phyloP scores from a whole-genome alignment of 2,113 vertebrate genomes.

The Gopherus flavomarginatus region DNA sequence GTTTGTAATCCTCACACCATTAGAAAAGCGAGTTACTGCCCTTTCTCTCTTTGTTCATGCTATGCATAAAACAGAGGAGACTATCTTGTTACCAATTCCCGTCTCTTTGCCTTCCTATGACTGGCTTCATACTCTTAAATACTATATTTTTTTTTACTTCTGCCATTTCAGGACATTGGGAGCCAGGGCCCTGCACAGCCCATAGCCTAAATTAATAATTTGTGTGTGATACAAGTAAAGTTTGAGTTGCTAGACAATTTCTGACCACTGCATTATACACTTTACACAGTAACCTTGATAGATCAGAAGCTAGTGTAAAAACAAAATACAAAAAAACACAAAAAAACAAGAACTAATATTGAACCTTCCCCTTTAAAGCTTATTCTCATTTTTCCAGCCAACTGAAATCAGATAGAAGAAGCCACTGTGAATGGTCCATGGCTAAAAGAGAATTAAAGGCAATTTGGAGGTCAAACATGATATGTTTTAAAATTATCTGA shows the following conservation, averaged over 20 bases:
- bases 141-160: background rate
- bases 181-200: background rate
- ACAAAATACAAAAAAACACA: background rate
- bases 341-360: background rate
- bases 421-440: accelerated
- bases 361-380: background rate
- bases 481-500: accelerated
- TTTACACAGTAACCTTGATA: background rate
- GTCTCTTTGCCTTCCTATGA: background rate
- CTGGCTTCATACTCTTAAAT: background rate
- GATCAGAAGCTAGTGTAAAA: background rate
- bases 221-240: conserved; percentile 9
- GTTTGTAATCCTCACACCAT: accelerated
- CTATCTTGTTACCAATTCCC: background rate
- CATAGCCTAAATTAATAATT: conserved; percentile 20
- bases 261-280: background rate
- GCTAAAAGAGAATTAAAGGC: background rate
- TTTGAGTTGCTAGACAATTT: background rate
- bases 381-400: background rate
- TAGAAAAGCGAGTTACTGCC: background rate
- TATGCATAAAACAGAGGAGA: background rate
- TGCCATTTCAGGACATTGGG: conserved; percentile 33
- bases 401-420: background rate
- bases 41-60: background rate
- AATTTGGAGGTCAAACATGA: background rate